Evolutionary conservation across 2,888 invertebrate species (phyloP).

Genomic region (Amiota mariae): DNA sequence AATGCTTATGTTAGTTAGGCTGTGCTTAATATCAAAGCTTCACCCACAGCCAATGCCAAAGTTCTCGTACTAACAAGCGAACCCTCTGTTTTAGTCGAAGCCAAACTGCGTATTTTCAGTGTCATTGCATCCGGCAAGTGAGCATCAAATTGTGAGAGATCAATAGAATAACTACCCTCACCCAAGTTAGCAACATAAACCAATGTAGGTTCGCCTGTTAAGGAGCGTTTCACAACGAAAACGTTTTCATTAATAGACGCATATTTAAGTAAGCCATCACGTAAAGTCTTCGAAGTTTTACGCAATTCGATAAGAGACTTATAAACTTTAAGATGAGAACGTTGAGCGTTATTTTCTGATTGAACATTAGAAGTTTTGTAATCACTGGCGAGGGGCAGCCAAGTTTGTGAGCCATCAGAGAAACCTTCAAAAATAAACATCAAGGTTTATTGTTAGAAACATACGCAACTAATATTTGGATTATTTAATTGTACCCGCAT

Average conservation of each 20-base stretch:
- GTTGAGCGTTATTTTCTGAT: slow-evolving; percentile 68
- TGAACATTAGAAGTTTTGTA: slow-evolving; percentile 77
- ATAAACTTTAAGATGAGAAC: slow-evolving; percentile 78
- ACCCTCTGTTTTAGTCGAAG: slow-evolving; percentile 43
- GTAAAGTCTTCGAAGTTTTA: slow-evolving; percentile 52
- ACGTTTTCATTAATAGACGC: slow-evolving; percentile 52
- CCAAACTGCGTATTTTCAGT: slow-evolving; percentile 48
- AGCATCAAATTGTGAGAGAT: slow-evolving; percentile 53
- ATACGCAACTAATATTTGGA: not conserved
- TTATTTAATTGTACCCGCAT: slow-evolving; percentile 48
- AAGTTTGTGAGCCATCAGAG: slow-evolving; percentile 55
- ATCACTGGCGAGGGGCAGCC: slow-evolving; percentile 74
- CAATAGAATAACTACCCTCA: slow-evolving; percentile 41
- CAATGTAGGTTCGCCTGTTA: slow-evolving; percentile 40
- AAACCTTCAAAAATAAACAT: slow-evolving; percentile 66
- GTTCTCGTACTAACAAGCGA: not conserved
- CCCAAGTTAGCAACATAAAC: slow-evolving; percentile 54
- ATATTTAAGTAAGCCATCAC: slow-evolving; percentile 52
- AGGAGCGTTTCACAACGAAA: slow-evolving; percentile 54
- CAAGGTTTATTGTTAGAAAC: not conserved
- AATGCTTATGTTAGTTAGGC: too few relatives aligned
- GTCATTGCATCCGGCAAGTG: slow-evolving; percentile 46
- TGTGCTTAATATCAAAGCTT: slow-evolving; percentile 24
- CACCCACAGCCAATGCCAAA: slow-evolving; percentile 15
- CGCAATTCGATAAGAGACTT: slow-evolving; percentile 74